A percentile compares a stretch with the other conserved stretches of the same genome.
phyloP scores from a whole-genome alignment of 2,113 vertebrate genomes.

The Panthera leo region DNA sequence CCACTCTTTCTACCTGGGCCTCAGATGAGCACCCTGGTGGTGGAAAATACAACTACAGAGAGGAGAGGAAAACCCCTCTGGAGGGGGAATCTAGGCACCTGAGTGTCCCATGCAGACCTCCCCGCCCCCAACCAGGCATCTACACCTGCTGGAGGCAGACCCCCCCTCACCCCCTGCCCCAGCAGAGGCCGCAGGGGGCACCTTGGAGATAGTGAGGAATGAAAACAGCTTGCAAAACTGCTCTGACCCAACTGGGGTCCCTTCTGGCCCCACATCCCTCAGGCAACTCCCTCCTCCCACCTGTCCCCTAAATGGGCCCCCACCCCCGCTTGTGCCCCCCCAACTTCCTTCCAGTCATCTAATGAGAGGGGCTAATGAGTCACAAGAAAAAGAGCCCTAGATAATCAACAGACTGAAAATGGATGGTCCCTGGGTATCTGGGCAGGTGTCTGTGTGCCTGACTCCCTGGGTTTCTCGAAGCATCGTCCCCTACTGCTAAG shows the following conservation, averaged over 20 bases:
- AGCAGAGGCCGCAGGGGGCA: neutral
- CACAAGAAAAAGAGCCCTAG: neutral
- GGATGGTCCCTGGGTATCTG: neutral
- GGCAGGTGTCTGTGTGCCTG: neutral
- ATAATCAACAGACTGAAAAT: neutral
- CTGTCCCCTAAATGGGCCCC: too few relatives aligned
- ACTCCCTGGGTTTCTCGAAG: neutral
- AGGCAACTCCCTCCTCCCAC: neutral
- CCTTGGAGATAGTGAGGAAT: neutral
- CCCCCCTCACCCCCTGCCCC: too few relatives aligned
- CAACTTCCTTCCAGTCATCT: constrained; percentile 45
- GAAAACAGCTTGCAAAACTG: constrained; percentile 51
- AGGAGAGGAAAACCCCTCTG: neutral
- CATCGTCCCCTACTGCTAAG: neutral
- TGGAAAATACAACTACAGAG: neutral
- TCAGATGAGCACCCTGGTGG: neutral
- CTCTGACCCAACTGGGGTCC: constrained; percentile 38
- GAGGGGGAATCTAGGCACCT: neutral
- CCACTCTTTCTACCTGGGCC: neutral
- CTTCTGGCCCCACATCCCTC: neutral
- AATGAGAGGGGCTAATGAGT: constrained; percentile 23
- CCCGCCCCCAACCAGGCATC: neutral
- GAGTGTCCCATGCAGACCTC: neutral
- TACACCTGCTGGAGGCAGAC: constrained; percentile 26
- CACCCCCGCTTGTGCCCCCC: too few relatives aligned